Evolutionary conservation across 2,113 vertebrate genomes (phyloP).

Genomic region (Xyliphius kryptos): DNA sequence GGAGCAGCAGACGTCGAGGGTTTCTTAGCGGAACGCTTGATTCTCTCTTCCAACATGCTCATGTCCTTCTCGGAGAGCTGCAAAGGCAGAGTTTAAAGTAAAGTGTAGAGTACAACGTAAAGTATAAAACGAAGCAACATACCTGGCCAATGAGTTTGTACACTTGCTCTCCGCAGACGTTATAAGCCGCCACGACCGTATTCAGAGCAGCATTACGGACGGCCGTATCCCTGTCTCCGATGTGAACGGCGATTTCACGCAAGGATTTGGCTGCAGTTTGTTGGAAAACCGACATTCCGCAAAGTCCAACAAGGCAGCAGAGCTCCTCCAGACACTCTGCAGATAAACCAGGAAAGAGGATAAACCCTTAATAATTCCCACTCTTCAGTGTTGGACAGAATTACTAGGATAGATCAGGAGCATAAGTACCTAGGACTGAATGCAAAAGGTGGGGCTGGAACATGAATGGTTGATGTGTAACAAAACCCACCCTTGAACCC

Average conservation of each 20-base stretch:
- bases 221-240: slow-evolving; percentile 88
- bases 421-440: no score
- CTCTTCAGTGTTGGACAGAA: no score
- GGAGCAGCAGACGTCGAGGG: slow-evolving; percentile 48
- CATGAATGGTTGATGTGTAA: no score
- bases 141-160: slow-evolving; percentile 98
- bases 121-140: slow-evolving; percentile 41
- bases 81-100: no score
- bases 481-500: no score
- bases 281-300: slow-evolving; percentile 94
- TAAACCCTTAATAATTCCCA: neutral
- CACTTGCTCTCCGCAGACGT: slow-evolving; percentile 89
- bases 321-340: slow-evolving; percentile 95
- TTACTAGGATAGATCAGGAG: no score
- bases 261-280: slow-evolving; percentile 91
- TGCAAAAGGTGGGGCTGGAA: no score
- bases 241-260: slow-evolving; percentile 91
- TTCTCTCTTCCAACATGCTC: slow-evolving; percentile 97
- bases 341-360: neutral
- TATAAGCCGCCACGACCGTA: slow-evolving; percentile 91
- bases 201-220: slow-evolving; percentile 96
- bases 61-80: slow-evolving; percentile 97
- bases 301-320: slow-evolving; percentile 85
- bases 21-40: slow-evolving; percentile 93
- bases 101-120: neutral